phyloP scores from a whole-genome alignment of 2,888 invertebrate species.

The Dendrolimus houi region DNA sequence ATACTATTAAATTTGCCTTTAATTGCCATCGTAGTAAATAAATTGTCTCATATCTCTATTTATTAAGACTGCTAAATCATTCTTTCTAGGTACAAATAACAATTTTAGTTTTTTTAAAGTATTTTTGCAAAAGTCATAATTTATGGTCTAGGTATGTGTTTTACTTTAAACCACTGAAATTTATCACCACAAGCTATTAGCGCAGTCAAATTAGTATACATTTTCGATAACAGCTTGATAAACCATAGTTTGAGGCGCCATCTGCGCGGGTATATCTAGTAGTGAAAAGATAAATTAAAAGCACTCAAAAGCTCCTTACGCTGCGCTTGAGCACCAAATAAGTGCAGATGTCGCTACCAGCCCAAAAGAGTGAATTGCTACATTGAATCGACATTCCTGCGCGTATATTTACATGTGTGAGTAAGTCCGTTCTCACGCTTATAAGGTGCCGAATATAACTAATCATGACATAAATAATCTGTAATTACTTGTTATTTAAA shows the following conservation, averaged over 20 bases:
- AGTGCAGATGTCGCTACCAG: slow-evolving; percentile 30
- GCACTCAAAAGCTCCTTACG: slow-evolving; percentile 46
- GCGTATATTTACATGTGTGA: slow-evolving; percentile 64
- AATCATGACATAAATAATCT: slow-evolving; percentile 45
- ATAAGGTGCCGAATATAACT: slow-evolving; percentile 18
- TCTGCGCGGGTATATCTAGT: slow-evolving; percentile 33
- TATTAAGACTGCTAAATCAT: too few species aligned
- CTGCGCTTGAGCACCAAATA: slow-evolving; percentile 37
- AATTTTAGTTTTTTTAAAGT: too few species aligned
- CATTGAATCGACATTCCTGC: slow-evolving; percentile 75
- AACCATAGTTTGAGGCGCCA: slow-evolving; percentile 37
- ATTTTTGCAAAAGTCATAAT: too few species aligned
- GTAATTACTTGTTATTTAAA: slow-evolving; percentile 15
- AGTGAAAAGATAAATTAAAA: slow-evolving; percentile 46
- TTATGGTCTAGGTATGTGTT: too few species aligned
- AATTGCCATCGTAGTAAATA: too few species aligned
- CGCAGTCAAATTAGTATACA: neutral
- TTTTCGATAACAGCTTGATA: neutral
- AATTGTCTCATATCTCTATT: too few species aligned
- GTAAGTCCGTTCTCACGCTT: slow-evolving; percentile 59
- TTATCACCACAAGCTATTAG: neutral
- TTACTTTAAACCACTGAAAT: too few species aligned
- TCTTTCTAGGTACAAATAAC: too few species aligned
- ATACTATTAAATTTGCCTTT: too few species aligned
- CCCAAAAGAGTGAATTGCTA: slow-evolving; percentile 52